These are phyloP conservation scores for Oligia latruncula DNA, from an alignment of 2,888 invertebrate species.

Conservation along the genomic window DNA sequence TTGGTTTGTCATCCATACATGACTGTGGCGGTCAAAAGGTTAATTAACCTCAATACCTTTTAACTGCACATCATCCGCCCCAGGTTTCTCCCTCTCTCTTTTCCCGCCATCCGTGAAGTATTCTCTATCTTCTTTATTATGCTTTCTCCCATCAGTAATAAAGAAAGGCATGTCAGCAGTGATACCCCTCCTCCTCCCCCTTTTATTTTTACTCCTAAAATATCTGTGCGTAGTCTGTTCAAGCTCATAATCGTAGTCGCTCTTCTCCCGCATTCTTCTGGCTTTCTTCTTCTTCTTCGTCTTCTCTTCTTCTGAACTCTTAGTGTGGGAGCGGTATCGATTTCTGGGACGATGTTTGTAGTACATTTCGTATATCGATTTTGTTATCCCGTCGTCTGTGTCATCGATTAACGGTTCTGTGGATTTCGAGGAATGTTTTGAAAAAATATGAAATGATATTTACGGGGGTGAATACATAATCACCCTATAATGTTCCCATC, in stretches of 20 bases:
- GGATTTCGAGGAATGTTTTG: not conserved
- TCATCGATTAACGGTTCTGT: conserved; percentile 68
- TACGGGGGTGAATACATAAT: not conserved
- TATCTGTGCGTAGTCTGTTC: conserved; percentile 46
- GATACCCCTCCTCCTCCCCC: not conserved
- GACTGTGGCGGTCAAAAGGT: no score
- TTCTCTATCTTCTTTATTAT: conserved; percentile 25
- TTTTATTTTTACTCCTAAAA: conserved; percentile 39
- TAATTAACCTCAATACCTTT: conserved; percentile 35
- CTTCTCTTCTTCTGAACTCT: conserved; percentile 51
- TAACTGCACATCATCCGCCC: conserved; percentile 3
- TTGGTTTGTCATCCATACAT: not conserved
- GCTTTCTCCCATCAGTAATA: conserved; percentile 32
- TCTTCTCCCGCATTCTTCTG: conserved; percentile 55
- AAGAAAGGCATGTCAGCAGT: conserved; percentile 58
- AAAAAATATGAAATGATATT: not conserved
- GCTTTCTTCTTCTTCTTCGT: conserved; percentile 49
- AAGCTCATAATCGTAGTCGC: conserved; percentile 47
- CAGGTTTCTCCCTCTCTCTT: conserved; percentile 15
- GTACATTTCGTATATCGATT: conserved; percentile 86
- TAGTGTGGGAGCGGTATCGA: not conserved
- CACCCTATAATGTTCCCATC: not conserved
- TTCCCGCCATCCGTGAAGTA: conserved; percentile 7
- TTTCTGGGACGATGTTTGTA: conserved; percentile 71
- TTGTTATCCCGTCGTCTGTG: conserved; percentile 81